These are phyloP conservation scores for Ictalurus punctatus DNA, from an alignment of 2,113 vertebrate genomes.

Conservation along the genomic window DNA sequence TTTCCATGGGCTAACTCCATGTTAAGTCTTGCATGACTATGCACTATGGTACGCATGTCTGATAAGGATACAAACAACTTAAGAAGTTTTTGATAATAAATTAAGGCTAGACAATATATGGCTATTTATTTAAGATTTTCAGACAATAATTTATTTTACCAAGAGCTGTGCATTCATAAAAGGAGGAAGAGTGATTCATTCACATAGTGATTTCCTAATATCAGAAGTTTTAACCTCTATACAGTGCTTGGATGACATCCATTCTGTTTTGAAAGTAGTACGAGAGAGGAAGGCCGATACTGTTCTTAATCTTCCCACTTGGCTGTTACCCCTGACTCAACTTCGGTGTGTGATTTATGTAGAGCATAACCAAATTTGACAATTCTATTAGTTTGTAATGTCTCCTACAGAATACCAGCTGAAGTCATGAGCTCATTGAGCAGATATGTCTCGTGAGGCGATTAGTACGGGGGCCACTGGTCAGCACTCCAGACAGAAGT, in stretches of 20 bases:
- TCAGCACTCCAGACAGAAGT: slow-evolving; percentile 45
- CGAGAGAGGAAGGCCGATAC: background rate
- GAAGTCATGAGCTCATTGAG: slow-evolving; percentile 43
- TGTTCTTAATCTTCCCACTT: background rate
- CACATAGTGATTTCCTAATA: background rate
- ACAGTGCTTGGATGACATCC: background rate
- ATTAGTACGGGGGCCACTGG: slow-evolving; percentile 28
- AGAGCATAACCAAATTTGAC: background rate
- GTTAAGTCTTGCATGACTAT: background rate
- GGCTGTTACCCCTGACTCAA: background rate
- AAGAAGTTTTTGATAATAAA: background rate
- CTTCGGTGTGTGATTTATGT: slow-evolving; percentile 8
- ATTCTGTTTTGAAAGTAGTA: background rate
- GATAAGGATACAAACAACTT: background rate
- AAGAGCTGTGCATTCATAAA: background rate
- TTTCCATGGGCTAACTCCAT: background rate
- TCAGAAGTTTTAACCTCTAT: background rate
- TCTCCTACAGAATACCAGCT: slow-evolving; percentile 32
- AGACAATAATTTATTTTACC: background rate
- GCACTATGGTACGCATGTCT: background rate
- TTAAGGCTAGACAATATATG: slow-evolving; percentile 37
- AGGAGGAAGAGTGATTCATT: background rate
- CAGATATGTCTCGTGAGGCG: slow-evolving; percentile 38
- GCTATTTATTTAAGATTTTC: slow-evolving; percentile 46
- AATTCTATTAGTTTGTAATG: slow-evolving; percentile 9